phyloP scores from a whole-genome alignment of 2,113 vertebrate genomes.

The Muntiacus reevesi region DNA sequence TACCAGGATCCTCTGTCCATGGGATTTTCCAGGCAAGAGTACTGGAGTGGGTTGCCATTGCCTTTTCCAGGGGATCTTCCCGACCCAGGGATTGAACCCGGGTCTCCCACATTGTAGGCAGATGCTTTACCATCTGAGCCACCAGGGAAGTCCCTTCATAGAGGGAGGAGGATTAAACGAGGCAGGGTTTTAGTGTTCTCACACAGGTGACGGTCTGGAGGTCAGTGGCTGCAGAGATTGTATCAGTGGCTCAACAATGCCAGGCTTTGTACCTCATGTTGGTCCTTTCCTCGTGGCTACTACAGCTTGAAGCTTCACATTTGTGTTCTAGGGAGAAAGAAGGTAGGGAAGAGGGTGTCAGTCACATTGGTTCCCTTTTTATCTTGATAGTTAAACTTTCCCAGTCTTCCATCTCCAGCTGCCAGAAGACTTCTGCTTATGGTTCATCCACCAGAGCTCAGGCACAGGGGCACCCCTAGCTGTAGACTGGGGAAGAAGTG shows the following conservation, averaged over 20 bases:
- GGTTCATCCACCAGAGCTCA: background rate
- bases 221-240: background rate
- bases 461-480: background rate
- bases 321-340: constrained; percentile 7
- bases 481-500: background rate
- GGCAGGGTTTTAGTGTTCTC: background rate
- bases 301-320: background rate
- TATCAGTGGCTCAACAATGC: background rate
- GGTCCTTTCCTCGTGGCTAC: constrained; percentile 7
- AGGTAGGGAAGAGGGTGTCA: background rate
- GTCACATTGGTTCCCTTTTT: background rate
- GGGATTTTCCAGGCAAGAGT: too few relatives aligned
- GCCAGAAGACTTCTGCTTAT: background rate
- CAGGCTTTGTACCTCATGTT: background rate
- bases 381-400: background rate
- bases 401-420: background rate
- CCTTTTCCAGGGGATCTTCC: too few relatives aligned
- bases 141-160: background rate
- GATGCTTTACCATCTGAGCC: too few relatives aligned
- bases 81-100: too few relatives aligned
- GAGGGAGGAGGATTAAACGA: background rate
- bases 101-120: too few relatives aligned
- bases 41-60: too few relatives aligned
- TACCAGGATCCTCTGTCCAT: too few relatives aligned
- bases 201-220: constrained; percentile 4